Conservation (phyloP, 1,140 invertebrate genomes). For the Araneus ventricosus region DNA sequence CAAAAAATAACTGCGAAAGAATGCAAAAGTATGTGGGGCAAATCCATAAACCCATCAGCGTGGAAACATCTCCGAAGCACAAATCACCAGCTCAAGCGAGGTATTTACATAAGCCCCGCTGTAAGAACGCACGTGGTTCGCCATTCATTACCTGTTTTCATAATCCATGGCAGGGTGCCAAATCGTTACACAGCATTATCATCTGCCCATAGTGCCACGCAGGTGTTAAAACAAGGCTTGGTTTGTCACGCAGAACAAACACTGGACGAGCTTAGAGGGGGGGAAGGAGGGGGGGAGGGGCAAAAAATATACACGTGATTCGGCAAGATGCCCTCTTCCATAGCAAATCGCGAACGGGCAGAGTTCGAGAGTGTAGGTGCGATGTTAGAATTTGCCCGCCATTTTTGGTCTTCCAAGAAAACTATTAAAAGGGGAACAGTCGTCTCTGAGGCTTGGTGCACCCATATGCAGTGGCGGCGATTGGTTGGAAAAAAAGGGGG, state of each 20-base stretch:
- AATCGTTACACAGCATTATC: slow-evolving; percentile 14
- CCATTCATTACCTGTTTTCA: slow-evolving; percentile 49
- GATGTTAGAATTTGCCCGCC: neutral
- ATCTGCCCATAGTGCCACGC: slow-evolving; percentile 1
- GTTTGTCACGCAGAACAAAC: slow-evolving; percentile 55
- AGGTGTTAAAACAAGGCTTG: slow-evolving; percentile 58
- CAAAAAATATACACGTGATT: neutral
- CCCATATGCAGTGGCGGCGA: neutral
- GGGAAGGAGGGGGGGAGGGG: too few species aligned
- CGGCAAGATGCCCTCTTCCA: neutral
- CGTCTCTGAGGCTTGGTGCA: too few species aligned
- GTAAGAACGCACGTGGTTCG: neutral
- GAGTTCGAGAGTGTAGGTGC: too few species aligned
- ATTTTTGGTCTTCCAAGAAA: neutral
- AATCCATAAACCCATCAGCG: neutral
- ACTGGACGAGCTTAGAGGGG: neutral
- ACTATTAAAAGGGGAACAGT: too few species aligned
- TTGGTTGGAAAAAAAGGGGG: neutral
- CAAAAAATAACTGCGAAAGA: neutral
- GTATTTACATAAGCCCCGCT: slow-evolving; percentile 27
- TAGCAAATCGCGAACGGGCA: neutral
- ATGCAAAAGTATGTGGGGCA: neutral
- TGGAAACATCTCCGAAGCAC: neutral
- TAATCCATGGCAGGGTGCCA: slow-evolving; percentile 58
- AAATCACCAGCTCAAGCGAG: neutral